A percentile compares a stretch with the other conserved stretches of the same genome.
phyloP scores from a whole-genome alignment of 1,140 invertebrate genomes.

The Holcopasites calliopsidis region DNA sequence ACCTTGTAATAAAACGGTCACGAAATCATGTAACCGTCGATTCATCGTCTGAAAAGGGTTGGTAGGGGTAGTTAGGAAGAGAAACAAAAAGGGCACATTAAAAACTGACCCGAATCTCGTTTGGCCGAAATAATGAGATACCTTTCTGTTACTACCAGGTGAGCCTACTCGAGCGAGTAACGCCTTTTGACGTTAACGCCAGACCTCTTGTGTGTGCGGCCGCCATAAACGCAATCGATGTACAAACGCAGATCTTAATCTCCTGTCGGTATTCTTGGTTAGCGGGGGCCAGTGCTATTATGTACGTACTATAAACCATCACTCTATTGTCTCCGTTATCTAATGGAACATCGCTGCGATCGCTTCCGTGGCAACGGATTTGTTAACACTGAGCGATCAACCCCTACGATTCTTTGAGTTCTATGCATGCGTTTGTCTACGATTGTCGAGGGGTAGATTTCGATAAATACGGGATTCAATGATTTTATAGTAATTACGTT shows the following conservation, averaged over 20 bases:
- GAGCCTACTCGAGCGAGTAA: slow-evolving; percentile 65
- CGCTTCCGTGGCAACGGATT: slow-evolving; percentile 25
- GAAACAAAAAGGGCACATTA: slow-evolving; percentile 64
- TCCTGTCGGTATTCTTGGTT: slow-evolving; percentile 62
- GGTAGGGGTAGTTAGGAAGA: slow-evolving; percentile 11
- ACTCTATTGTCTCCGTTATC: slow-evolving; percentile 63
- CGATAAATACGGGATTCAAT: too few relatives aligned
- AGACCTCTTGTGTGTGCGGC: slow-evolving; percentile 48
- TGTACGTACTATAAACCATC: slow-evolving; percentile 56
- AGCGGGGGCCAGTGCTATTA: slow-evolving; percentile 65
- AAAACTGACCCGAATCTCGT: slow-evolving; percentile 60
- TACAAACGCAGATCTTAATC: slow-evolving; percentile 68
- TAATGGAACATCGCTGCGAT: slow-evolving; percentile 15
- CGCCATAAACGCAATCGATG: slow-evolving; percentile 56
- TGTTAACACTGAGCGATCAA: too few relatives aligned
- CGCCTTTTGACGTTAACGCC: slow-evolving; percentile 71
- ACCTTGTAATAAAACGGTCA: background rate
- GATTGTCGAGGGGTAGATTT: too few relatives aligned
- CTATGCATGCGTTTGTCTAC: too few relatives aligned
- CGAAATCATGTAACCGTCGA: background rate
- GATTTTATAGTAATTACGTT: too few relatives aligned
- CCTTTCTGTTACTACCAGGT: slow-evolving; percentile 58
- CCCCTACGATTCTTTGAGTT: too few relatives aligned
- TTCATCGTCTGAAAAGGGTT: background rate
- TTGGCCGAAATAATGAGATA: slow-evolving; percentile 55